Conservation (phyloP, 2,797 vertebrate genomes). For the Takifugu rubripes region DNA sequence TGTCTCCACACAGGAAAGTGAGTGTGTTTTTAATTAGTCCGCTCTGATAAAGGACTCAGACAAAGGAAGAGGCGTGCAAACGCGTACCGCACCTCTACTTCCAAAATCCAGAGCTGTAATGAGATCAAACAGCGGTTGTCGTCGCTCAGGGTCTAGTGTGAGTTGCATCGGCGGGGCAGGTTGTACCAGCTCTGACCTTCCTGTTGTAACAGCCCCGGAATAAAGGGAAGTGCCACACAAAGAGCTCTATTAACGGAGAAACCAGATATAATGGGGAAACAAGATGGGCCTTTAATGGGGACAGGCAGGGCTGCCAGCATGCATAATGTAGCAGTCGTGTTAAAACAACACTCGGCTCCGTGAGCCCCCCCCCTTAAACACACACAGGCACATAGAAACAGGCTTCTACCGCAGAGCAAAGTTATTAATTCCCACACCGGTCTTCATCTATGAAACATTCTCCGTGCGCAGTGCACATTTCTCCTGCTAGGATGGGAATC, state of each 20-base stretch:
- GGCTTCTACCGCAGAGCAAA: slow-evolving; percentile 49
- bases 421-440: slow-evolving; percentile 67
- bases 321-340: slow-evolving; percentile 75
- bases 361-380: slow-evolving; percentile 25
- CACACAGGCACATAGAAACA: slow-evolving; percentile 23
- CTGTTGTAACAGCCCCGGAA: slow-evolving; percentile 58
- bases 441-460: slow-evolving; percentile 66
- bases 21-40: no score
- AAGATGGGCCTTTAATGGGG: slow-evolving; percentile 75
- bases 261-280: slow-evolving; percentile 73
- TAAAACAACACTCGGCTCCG: slow-evolving; percentile 69
- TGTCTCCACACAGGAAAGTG: neutral
- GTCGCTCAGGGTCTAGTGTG: slow-evolving; percentile 16
- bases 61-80: no score
- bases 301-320: slow-evolving; percentile 69
- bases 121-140: slow-evolving; percentile 9
- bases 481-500: slow-evolving; percentile 67
- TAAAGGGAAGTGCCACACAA: slow-evolving; percentile 70
- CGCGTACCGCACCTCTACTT: no score
- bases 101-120: slow-evolving; percentile 3
- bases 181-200: slow-evolving; percentile 63
- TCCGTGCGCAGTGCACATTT: slow-evolving; percentile 58
- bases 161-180: slow-evolving; percentile 38
- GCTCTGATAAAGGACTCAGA: no score
- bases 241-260: slow-evolving; percentile 73